A percentile compares a stretch with the other conserved stretches of the same genome.
phyloP scores from a whole-genome alignment of 2,113 vertebrate species.

The Vulpes ferrilata region DNA sequence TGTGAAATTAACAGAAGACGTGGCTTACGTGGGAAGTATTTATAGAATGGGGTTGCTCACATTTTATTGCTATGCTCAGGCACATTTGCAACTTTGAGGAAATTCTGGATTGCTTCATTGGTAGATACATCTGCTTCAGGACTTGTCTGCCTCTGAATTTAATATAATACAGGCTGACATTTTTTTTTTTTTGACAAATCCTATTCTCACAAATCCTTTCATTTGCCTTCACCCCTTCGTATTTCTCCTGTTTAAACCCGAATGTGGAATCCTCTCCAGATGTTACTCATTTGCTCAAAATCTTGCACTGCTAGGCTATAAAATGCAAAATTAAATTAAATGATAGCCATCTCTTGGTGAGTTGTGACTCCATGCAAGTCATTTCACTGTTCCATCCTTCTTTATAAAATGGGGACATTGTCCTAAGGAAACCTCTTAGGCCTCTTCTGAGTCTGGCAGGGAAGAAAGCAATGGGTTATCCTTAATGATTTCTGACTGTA shows the following conservation, averaged over 20 bases:
- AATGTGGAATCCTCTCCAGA: conserved; percentile 24
- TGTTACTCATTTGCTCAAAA: conserved; percentile 63
- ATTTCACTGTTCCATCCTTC: background rate
- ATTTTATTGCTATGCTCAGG: conserved; percentile 19
- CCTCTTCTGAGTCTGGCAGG: background rate
- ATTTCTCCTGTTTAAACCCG: conserved; percentile 32
- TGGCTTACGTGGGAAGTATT: conserved; percentile 45
- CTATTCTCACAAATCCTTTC: conserved; percentile 17
- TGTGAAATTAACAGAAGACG: conserved; percentile 66
- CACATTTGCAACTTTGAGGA: conserved; percentile 55
- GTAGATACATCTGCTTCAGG: background rate
- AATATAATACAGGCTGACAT: conserved; percentile 40
- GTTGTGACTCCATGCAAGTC: background rate
- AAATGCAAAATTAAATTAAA: conserved; percentile 48
- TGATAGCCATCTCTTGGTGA: conserved; percentile 24
- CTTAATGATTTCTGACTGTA: background rate
- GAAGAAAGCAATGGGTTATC: background rate
- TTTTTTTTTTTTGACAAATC: conserved; percentile 42
- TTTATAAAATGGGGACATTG: background rate
- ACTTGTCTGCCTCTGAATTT: conserved; percentile 48
- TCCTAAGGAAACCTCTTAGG: background rate
- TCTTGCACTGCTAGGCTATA: background rate
- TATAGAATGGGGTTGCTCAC: conserved; percentile 54
- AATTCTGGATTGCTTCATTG: conserved; percentile 62
- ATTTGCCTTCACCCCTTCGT: conserved; percentile 36